Conservation (phyloP, 64 coral and sea anemone genomes). For the Montipora foliosa region DNA sequence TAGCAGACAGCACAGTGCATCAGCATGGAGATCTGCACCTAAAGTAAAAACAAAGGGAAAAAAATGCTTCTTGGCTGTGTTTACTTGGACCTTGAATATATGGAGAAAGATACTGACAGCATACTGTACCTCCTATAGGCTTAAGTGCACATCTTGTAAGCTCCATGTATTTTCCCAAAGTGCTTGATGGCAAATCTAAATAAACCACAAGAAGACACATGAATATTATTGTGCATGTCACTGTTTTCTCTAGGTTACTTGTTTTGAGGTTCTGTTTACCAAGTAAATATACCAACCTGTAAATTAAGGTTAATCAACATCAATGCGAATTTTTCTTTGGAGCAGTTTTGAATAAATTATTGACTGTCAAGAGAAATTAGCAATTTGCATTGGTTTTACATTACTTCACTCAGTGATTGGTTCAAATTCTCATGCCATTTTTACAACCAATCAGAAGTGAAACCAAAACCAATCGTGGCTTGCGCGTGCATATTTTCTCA, state of each 20-base stretch:
- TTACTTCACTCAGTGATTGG: too few relatives aligned
- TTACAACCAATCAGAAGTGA: too few relatives aligned
- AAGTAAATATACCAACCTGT: too few relatives aligned
- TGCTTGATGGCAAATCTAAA: slow-evolving; percentile 64
- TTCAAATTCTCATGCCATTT: too few relatives aligned
- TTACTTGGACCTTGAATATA: too few relatives aligned
- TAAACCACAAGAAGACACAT: background rate
- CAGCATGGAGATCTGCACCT: slow-evolving; percentile 93
- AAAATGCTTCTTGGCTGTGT: background rate
- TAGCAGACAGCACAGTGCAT: slow-evolving; percentile 81
- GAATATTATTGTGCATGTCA: background rate
- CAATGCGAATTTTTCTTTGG: too few relatives aligned
- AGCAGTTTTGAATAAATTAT: too few relatives aligned
- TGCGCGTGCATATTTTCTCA: too few relatives aligned
- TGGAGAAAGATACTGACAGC: background rate
- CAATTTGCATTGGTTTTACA: too few relatives aligned
- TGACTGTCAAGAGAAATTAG: too few relatives aligned
- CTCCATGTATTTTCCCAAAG: slow-evolving; percentile 82
- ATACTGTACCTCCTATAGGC: slow-evolving; percentile 73
- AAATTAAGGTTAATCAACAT: too few relatives aligned
- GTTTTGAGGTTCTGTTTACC: background rate
- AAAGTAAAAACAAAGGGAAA: background rate
- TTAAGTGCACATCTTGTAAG: slow-evolving; percentile 76
- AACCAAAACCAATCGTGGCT: too few relatives aligned
- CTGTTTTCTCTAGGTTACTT: background rate